Conservation (phyloP, 2,113 vertebrate genomes). For the Nipponia nippon region DNA sequence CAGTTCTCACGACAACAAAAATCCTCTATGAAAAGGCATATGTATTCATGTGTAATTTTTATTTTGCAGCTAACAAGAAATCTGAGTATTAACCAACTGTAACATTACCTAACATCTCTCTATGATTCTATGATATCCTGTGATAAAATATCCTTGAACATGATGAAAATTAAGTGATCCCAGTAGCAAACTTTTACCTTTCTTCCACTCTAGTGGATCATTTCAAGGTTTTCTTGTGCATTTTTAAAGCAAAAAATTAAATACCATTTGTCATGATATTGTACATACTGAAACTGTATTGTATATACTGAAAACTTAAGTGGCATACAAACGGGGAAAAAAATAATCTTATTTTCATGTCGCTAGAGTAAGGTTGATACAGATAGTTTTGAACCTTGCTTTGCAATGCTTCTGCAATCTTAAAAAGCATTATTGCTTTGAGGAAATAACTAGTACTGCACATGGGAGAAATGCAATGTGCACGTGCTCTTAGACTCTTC, state of each 20-base stretch:
- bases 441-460: background rate
- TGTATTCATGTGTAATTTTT: background rate
- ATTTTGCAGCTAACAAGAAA: background rate
- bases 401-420: background rate
- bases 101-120: background rate
- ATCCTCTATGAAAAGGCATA: background rate
- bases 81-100: background rate
- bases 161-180: background rate
- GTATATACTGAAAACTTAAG: background rate
- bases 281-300: background rate
- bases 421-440: background rate
- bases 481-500: fast-evolving
- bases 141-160: background rate
- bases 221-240: background rate
- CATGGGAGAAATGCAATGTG: background rate
- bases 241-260: background rate
- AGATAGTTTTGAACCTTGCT: background rate
- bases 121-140: background rate
- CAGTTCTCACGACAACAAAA: background rate
- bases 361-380: background rate
- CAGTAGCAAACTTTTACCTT: background rate
- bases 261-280: background rate
- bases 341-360: background rate
- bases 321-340: fast-evolving
- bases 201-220: background rate